Conservation (phyloP, 2,888 invertebrate genomes). For the Zygogramma bicolorata region DNA sequence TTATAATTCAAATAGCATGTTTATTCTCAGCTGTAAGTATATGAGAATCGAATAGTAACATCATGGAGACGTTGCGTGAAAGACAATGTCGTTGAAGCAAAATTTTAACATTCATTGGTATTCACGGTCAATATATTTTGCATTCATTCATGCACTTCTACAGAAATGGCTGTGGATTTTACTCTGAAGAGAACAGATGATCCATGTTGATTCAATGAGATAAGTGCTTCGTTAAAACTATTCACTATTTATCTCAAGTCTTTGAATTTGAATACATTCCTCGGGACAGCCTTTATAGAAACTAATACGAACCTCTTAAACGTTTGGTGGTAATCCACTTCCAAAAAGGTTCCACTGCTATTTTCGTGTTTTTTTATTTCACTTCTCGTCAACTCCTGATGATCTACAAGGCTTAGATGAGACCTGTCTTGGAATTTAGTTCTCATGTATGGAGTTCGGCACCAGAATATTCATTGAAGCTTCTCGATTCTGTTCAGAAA, state of each 20-base stretch:
- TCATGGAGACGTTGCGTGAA: background rate
- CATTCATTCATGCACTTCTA: background rate
- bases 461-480: too few species aligned
- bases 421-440: too few species aligned
- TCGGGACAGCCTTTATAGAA: background rate
- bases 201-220: background rate
- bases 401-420: too few species aligned
- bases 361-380: too few species aligned
- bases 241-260: background rate
- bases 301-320: too few species aligned
- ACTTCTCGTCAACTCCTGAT: too few species aligned
- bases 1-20: conserved; percentile 10
- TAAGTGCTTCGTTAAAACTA: background rate
- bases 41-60: conserved; percentile 18
- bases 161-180: background rate
- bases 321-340: too few species aligned
- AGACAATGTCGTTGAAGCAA: background rate
- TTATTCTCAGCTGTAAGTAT: background rate
- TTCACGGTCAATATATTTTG: background rate
- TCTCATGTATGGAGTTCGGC: too few species aligned
- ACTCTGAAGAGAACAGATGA: background rate
- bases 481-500: too few species aligned
- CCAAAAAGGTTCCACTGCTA: too few species aligned
- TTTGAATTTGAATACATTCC: background rate
- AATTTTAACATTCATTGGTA: background rate